Evolutionary conservation across 2,888 invertebrate genomes (phyloP), one percentile per base, ranked within the genome.

Genomic region (Polydesmus complanatus): DNA sequence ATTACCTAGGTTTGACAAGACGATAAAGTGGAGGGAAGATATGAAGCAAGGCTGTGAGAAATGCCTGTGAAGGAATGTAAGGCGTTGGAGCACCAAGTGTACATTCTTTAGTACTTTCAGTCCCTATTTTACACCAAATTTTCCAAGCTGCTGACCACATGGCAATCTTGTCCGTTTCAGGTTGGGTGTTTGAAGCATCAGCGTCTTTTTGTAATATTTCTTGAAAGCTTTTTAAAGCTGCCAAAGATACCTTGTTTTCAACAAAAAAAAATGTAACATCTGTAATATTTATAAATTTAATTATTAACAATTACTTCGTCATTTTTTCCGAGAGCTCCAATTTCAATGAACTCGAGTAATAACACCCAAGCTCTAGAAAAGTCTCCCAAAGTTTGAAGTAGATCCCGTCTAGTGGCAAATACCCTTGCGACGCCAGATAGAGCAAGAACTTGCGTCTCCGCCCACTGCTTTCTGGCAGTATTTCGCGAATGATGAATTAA

Each of bases 391-490:
- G 68, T 67, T 55, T 74, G 71, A 21, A 96, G 78, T 57, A 92
- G 78, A 69, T 85, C 86, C 67, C 92, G 83, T 73, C 95, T 88
- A 0, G 91, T 88, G 72, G 93, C 92, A 75, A 96, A 95, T 55
- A 88, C 94, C 64, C 94, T 80, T 0, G 93, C 91, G 22, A 95
- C 94, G 0, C 95, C 95, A 2, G 89, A 89, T 18, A 93, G 74
- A 0, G 91, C 90, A 63, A 92, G 74, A 49, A 90, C 94, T 79
- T 94, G 91, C 0, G 97, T 97, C 76, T 97, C 96, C 0, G 96
- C 94, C 96, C 96, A 97, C 71, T 97, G 97, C 70, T 97, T 97
- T 74, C 95, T 94, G 55, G 96, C 96, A 0, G 98, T 98, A 74
- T 98, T 97, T 62, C 98, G 81, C 1, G 96, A 92, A 75, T 98